Evolutionary conservation across 2,888 invertebrate genomes (phyloP).

Genomic region (Chrysomela aeneicollis): DNA sequence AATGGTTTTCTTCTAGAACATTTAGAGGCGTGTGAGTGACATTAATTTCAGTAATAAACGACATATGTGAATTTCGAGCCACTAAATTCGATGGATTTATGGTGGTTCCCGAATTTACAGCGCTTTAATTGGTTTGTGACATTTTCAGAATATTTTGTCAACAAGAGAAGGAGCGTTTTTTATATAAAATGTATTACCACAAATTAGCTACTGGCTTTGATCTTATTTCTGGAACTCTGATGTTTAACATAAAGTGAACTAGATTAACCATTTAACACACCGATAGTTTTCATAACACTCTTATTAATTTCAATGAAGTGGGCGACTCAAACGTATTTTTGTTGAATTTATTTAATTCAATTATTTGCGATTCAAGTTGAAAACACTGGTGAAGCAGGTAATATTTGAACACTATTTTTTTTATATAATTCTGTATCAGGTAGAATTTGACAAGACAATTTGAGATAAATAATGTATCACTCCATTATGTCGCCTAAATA

Average conservation of each 20-base stretch:
- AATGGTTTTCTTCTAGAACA: conserved; percentile 45
- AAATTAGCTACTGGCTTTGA: background rate
- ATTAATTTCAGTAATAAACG: conserved; percentile 59
- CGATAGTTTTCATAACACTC: background rate
- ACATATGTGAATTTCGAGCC: conserved; percentile 54
- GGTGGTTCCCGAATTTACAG: conserved; percentile 47
- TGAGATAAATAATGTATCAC: too few species aligned
- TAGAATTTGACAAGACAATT: too few species aligned
- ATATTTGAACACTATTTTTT: too few species aligned
- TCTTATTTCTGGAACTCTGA: background rate
- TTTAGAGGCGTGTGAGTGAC: conserved; percentile 56
- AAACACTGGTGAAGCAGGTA: too few species aligned
- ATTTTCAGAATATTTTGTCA: conserved; percentile 32
- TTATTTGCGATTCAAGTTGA: too few species aligned
- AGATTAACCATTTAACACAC: background rate
- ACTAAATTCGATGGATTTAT: conserved; percentile 53
- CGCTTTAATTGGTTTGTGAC: conserved; percentile 47
- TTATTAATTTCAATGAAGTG: background rate
- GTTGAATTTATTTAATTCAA: too few species aligned
- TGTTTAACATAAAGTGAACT: background rate
- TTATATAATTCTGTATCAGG: too few species aligned
- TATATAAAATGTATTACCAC: background rate
- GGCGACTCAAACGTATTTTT: too few species aligned
- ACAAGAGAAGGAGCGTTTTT: conserved; percentile 11
- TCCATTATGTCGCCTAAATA: too few species aligned